phyloP scores from a whole-genome alignment of 2,888 invertebrate species.

The Heliconius hortense region DNA sequence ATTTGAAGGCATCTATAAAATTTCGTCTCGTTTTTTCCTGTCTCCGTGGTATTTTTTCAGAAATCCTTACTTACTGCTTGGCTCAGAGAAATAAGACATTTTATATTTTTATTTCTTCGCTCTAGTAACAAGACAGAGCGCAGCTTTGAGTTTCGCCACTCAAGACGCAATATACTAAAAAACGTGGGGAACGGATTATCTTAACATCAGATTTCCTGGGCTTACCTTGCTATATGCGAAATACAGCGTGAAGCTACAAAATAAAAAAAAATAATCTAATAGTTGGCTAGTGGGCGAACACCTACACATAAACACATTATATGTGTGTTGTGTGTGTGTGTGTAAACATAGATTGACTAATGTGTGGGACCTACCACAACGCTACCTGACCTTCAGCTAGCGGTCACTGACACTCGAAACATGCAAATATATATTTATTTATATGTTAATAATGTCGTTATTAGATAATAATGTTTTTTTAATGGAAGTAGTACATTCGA shows the following conservation, averaged over 20 bases:
- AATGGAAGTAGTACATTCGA: too few species aligned
- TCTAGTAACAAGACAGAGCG: too few species aligned
- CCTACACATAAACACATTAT: not conserved
- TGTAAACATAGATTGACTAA: constrained; percentile 29
- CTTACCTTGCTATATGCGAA: not conserved
- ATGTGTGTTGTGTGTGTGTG: not conserved
- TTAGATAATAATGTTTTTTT: not conserved
- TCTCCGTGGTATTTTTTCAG: too few species aligned
- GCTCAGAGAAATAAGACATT: too few species aligned
- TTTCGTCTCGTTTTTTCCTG: too few species aligned
- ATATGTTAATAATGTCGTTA: not conserved
- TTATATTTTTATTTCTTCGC: too few species aligned
- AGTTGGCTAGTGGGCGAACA: constrained; percentile 3
- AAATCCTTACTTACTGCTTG: too few species aligned
- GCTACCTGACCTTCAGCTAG: constrained; percentile 42
- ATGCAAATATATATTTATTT: constrained; percentile 25
- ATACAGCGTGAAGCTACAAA: not conserved
- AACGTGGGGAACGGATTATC: too few species aligned
- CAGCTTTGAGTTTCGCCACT: too few species aligned
- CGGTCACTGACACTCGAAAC: constrained; percentile 39
- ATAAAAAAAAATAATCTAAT: constrained; percentile 14
- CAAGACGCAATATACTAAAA: too few species aligned
- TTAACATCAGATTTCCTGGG: not conserved
- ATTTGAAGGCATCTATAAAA: too few species aligned
- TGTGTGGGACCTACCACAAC: constrained; percentile 41